Base-by-base conservation (phyloP, 2,888 invertebrate species). In the Elegia similella region DNA sequence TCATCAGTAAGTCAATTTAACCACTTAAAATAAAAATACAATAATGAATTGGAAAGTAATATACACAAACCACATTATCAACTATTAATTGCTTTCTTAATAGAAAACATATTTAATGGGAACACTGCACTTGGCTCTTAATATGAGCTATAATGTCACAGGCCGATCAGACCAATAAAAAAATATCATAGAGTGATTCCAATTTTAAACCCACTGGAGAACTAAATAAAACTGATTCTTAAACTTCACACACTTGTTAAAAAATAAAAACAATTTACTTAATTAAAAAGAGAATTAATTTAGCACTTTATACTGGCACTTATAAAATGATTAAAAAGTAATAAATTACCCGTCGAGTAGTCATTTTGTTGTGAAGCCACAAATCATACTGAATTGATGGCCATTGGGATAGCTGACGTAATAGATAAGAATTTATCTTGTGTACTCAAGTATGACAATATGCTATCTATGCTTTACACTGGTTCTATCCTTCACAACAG, bases 351-450 rank as follows among this genome's bases (percentile, higher is more conserved):
- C 90, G 83, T 70, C 82, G 84, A 64, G 75, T 70, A 75, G 83
- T 76, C 90, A 90, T 91, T 78, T 80, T 88, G 83, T 75, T 69
- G 74, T 70, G 75, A 77, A 79, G 80, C 78, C 78, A 78, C 69
- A 69, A 82, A 80, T 76, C 74, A 72, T 72, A 90, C 88, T 91
- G 78, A 86, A 77, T 78, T 80, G 78, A 77, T 75, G 68, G 72
- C 70, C 74, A 81, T 76, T 73, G 72, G 67, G 67, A 62, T 59
- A 63, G 64, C 76, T 81, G 79, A 85, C 84, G 76, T 84, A 83
- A 80, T 67, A 78, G 90, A 91, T 90, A 90, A 86, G 77, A 70
- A 63, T 69, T 84, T 87, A 87, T 87, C 84, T 76, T 78, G 73
- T 83, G 67, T 81, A 72, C 70, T 65, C 59, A 73, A 78, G 70